Percentiles rank a stretch among this genome's conserved stretches.
phyloP scores from a whole-genome alignment of 2,888 invertebrate species.

The Sesamia inferens region DNA sequence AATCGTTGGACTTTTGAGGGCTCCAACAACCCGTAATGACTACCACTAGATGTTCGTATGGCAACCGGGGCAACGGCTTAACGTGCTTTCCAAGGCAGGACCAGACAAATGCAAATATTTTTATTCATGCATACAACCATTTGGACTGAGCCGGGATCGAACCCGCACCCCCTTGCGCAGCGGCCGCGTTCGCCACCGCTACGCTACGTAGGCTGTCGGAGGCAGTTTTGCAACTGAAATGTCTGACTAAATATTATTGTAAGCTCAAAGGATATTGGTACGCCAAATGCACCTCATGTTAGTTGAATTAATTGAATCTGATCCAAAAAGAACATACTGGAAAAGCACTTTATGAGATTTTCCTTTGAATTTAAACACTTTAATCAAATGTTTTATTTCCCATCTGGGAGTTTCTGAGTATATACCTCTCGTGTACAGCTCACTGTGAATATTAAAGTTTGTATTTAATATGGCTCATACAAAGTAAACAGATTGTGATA shows the following conservation, averaged over 20 bases:
- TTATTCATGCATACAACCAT: too few species aligned
- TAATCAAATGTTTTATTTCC: background rate
- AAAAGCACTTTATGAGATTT: background rate
- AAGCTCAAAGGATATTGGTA: background rate
- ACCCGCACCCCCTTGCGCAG: too few species aligned
- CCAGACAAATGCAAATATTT: too few species aligned
- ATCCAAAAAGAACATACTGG: background rate
- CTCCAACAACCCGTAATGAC: too few species aligned
- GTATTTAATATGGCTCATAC: background rate
- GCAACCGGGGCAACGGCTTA: too few species aligned
- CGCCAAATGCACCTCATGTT: background rate
- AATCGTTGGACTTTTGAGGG: too few species aligned
- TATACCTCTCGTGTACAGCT: constrained; percentile 27
- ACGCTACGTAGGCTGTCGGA: too few species aligned
- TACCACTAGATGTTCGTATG: too few species aligned
- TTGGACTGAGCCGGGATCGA: too few species aligned
- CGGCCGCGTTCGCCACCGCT: too few species aligned
- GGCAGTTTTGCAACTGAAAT: background rate
- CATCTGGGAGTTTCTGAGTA: constrained; percentile 3
- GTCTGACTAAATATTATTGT: background rate
- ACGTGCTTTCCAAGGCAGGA: too few species aligned
- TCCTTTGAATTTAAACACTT: background rate
- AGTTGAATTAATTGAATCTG: background rate
- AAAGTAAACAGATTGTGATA: background rate
- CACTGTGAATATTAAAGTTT: constrained; percentile 19